Conservation (phyloP, 2,888 invertebrate genomes). For the Drosophila merina region DNA sequence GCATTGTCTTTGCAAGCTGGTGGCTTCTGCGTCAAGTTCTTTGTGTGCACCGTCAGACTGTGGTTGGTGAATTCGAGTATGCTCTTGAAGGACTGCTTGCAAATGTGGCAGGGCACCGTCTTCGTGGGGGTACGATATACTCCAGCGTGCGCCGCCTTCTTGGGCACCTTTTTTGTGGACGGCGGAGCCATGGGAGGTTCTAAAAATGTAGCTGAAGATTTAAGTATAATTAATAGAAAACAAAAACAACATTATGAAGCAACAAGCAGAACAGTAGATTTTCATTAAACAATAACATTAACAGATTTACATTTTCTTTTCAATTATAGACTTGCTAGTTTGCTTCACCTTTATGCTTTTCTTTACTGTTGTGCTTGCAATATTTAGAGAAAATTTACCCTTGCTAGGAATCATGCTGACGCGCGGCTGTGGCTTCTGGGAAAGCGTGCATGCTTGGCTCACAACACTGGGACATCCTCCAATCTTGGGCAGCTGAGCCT, state of each 20-base stretch:
- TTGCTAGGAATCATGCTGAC: conserved; percentile 15
- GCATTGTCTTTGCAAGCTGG: conserved; percentile 28
- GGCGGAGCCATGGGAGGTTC: conserved; percentile 57
- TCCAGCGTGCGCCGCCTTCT: conserved; percentile 76
- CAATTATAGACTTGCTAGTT: not conserved
- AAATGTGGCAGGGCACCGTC: conserved; percentile 75
- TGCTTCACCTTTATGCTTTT: not conserved
- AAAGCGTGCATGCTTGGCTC: not conserved
- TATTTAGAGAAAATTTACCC: conserved; percentile 6
- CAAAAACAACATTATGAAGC: not conserved
- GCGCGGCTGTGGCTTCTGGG: not conserved
- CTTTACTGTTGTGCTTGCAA: not conserved
- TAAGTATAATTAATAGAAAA: not conserved
- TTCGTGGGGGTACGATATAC: conserved; percentile 82
- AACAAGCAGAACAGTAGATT: not conserved
- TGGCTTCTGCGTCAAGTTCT: conserved; percentile 13
- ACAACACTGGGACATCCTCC: not conserved
- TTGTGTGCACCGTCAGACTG: conserved; percentile 70
- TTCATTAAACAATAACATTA: not conserved
- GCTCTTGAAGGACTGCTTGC: conserved; percentile 77
- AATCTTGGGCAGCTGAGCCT: conserved; percentile 75
- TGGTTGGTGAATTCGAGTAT: conserved; percentile 80
- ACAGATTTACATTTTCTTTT: not conserved
- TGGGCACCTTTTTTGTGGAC: conserved; percentile 61
- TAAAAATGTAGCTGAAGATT: conserved; percentile 13